Evolutionary conservation across 2,113 vertebrate genomes (phyloP).

Genomic region (Myotis davidii): DNA sequence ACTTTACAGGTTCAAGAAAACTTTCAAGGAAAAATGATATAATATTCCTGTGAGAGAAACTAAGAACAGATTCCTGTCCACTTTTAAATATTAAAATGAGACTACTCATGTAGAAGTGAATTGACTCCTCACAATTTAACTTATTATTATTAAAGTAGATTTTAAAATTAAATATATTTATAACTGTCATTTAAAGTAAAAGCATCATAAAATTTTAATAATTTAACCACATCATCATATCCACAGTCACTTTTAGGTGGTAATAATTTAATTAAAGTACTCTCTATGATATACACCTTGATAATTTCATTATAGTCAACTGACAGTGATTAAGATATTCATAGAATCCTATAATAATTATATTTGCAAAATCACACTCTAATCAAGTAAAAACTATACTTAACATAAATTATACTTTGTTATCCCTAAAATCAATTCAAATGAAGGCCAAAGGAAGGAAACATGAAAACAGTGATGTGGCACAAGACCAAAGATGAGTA

Average conservation of each 20-base stretch:
- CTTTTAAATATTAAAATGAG: slow-evolving; percentile 44
- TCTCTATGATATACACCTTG: slow-evolving; percentile 27
- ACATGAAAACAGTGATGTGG: background rate
- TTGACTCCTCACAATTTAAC: background rate
- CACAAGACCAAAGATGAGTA: background rate
- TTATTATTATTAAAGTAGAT: background rate
- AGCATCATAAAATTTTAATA: slow-evolving; percentile 24
- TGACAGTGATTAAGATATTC: slow-evolving; percentile 41
- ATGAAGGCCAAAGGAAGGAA: slow-evolving; percentile 23
- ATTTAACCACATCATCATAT: slow-evolving; percentile 26
- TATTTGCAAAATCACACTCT: slow-evolving; percentile 14
- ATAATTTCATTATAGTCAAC: slow-evolving; percentile 42
- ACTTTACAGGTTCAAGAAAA: background rate
- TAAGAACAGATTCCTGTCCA: background rate
- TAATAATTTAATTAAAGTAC: slow-evolving; percentile 51
- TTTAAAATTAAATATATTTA: slow-evolving; percentile 58
- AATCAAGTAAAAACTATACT: slow-evolving; percentile 39
- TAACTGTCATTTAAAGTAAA: slow-evolving; percentile 20
- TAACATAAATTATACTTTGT: slow-evolving; percentile 13
- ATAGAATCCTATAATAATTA: slow-evolving; percentile 27
- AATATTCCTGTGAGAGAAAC: slow-evolving; percentile 4
- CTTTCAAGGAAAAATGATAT: background rate
- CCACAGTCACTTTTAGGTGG: background rate
- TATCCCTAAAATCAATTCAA: slow-evolving; percentile 37
- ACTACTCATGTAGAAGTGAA: slow-evolving; percentile 11